phyloP scores from a whole-genome alignment of 2,113 vertebrate genomes.

The Ictidomys tridecemlineatus region DNA sequence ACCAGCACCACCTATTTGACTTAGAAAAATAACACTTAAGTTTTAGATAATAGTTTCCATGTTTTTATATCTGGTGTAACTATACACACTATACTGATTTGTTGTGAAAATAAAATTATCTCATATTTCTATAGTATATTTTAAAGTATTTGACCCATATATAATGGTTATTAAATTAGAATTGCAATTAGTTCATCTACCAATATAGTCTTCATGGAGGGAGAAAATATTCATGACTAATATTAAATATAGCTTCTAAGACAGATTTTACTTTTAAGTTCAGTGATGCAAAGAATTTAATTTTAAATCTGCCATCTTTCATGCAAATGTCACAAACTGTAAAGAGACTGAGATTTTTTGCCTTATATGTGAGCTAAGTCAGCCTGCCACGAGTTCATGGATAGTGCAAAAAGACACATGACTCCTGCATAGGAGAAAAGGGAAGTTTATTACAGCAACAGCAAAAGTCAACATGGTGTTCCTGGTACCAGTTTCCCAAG shows the following conservation, averaged over 20 bases:
- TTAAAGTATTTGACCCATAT: background rate
- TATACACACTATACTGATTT: background rate
- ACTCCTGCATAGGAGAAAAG: background rate
- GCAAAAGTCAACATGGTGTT: background rate
- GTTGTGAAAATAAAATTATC: conserved; percentile 13
- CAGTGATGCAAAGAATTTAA: conserved; percentile 52
- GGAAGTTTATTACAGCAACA: background rate
- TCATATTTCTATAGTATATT: background rate
- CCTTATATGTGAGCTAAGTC: background rate
- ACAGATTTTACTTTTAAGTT: conserved; percentile 43
- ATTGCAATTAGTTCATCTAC: conserved; percentile 23
- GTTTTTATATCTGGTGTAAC: background rate
- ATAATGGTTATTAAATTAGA: conserved; percentile 35
- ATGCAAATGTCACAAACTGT: background rate
- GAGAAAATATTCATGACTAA: background rate
- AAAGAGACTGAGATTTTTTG: conserved; percentile 22
- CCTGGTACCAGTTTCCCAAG: background rate
- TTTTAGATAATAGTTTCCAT: background rate
- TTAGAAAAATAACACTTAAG: background rate
- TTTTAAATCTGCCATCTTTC: conserved; percentile 42
- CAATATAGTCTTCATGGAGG: background rate
- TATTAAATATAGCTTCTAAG: conserved; percentile 38
- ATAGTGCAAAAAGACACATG: background rate
- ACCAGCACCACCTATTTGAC: background rate
- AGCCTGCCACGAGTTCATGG: background rate